phyloP scores from a whole-genome alignment of 1,140 invertebrate species.

The Drosophila jambulina region DNA sequence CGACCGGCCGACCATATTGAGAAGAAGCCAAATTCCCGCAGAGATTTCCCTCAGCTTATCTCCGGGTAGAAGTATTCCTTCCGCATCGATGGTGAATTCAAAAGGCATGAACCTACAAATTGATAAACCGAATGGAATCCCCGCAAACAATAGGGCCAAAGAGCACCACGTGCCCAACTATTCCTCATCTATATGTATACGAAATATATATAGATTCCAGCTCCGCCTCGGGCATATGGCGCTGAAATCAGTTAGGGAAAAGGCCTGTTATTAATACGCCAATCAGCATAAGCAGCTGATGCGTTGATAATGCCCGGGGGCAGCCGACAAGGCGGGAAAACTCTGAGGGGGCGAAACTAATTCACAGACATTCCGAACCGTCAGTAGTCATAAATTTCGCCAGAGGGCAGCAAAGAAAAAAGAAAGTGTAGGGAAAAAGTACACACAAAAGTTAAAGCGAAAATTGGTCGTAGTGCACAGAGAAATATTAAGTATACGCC shows the following conservation, averaged over 20 bases:
- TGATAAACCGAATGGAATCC: slow-evolving; percentile 42
- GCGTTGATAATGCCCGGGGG: slow-evolving; percentile 50
- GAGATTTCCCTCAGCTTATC: slow-evolving; percentile 27
- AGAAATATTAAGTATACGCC: slow-evolving; percentile 20
- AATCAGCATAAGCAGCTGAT: slow-evolving; percentile 78
- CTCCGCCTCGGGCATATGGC: slow-evolving; percentile 39
- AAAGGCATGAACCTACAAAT: slow-evolving; percentile 31
- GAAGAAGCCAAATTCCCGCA: slow-evolving; percentile 12
- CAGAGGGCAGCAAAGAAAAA: slow-evolving; percentile 31
- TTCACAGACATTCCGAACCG: slow-evolving; percentile 53
- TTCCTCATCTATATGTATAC: slow-evolving; percentile 1
- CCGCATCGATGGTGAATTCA: slow-evolving; percentile 45
- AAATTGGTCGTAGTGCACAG: slow-evolving; percentile 23
- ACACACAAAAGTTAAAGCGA: slow-evolving; percentile 25
- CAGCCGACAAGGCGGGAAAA: slow-evolving; percentile 33
- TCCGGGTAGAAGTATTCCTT: slow-evolving; percentile 34
- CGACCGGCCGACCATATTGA: slow-evolving; percentile 18
- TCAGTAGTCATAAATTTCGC: slow-evolving; percentile 72
- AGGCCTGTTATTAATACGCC: slow-evolving; percentile 67
- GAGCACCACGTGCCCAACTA: slow-evolving; percentile 45
- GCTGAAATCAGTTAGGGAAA: slow-evolving; percentile 57
- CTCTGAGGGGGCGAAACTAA: slow-evolving; percentile 38
- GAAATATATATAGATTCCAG: neutral
- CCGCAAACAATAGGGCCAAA: slow-evolving; percentile 21
- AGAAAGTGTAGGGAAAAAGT: slow-evolving; percentile 2